These are phyloP conservation scores for Wasmannia auropunctata DNA, from an alignment of 1,140 invertebrate genomes.

Conservation along the genomic window DNA sequence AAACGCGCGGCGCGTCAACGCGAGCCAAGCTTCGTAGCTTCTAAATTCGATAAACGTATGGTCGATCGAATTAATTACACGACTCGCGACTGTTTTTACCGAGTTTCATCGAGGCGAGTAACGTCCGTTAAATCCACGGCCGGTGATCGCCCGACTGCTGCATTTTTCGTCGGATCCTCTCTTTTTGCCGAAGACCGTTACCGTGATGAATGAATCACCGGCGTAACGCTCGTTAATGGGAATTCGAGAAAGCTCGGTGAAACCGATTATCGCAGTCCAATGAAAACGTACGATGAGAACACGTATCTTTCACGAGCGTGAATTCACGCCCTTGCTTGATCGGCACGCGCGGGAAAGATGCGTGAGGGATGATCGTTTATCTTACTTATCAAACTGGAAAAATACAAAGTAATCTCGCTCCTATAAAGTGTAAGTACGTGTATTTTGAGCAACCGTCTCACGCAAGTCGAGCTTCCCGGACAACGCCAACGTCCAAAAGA, in stretches of 20 bases:
- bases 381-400: slow-evolving; percentile 47
- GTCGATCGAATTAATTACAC: slow-evolving; percentile 29
- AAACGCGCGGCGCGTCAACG: slow-evolving; percentile 20
- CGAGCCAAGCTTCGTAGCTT: slow-evolving; percentile 23
- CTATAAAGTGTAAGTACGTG: slow-evolving; percentile 57
- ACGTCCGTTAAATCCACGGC: slow-evolving; percentile 7
- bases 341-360: not conserved
- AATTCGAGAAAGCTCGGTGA: slow-evolving; percentile 31
- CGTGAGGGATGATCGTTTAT: not conserved
- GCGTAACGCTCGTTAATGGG: slow-evolving; percentile 9
- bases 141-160: slow-evolving; percentile 1
- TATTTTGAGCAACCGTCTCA: slow-evolving; percentile 68
- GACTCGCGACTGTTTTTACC: slow-evolving; percentile 32
- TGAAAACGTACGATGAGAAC: not conserved
- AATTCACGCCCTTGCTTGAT: not conserved
- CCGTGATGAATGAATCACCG: slow-evolving; percentile 4
- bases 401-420: slow-evolving; percentile 59
- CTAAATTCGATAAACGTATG: slow-evolving; percentile 8
- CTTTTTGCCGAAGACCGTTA: not conserved
- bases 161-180: not conserved
- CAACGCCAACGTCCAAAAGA: slow-evolving; percentile 17
- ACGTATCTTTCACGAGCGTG: not conserved
- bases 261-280: slow-evolving; percentile 20
- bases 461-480: slow-evolving; percentile 24
- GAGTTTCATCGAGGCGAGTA: slow-evolving; percentile 27